Evolutionary conservation across 2,113 vertebrate genomes (phyloP).

Genomic region (Ceyx melanurus): DNA sequence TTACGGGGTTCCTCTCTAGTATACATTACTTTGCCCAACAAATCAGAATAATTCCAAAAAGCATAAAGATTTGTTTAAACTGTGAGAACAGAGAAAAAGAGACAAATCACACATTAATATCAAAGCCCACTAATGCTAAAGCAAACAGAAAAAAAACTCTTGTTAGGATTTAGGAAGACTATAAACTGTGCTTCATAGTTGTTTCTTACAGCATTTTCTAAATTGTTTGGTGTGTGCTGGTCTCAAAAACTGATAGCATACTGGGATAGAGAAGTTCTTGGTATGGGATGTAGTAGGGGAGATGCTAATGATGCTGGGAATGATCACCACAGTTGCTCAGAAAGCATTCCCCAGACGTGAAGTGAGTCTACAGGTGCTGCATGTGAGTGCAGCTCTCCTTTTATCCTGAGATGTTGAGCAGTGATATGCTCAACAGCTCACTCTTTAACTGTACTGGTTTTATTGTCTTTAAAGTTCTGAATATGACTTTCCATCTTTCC

Average conservation of each 20-base stretch:
- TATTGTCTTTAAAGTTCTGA: conserved; percentile 41
- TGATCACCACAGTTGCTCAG: background rate
- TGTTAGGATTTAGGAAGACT: background rate
- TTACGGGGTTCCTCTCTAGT: background rate
- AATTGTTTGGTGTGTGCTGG: background rate
- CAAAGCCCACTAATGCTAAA: background rate
- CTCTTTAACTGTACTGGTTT: background rate
- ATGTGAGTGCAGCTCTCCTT: background rate
- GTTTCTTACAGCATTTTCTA: background rate
- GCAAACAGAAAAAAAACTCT: background rate
- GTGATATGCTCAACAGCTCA: background rate
- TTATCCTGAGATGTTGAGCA: background rate
- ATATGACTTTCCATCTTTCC: conserved; percentile 1
- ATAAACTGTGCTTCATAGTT: background rate
- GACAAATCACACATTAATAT: background rate
- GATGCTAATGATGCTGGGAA: background rate
- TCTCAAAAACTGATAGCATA: background rate
- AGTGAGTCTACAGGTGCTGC: accelerated
- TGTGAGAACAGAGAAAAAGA: background rate
- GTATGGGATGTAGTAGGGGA: background rate
- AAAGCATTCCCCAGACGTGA: background rate
- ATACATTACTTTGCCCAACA: background rate
- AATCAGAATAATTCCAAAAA: background rate
- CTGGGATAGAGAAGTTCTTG: background rate
- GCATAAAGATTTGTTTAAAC: background rate